These are phyloP conservation scores for Lepidurus couesii DNA, from an alignment of 1,140 invertebrate species.

Conservation along the genomic window DNA sequence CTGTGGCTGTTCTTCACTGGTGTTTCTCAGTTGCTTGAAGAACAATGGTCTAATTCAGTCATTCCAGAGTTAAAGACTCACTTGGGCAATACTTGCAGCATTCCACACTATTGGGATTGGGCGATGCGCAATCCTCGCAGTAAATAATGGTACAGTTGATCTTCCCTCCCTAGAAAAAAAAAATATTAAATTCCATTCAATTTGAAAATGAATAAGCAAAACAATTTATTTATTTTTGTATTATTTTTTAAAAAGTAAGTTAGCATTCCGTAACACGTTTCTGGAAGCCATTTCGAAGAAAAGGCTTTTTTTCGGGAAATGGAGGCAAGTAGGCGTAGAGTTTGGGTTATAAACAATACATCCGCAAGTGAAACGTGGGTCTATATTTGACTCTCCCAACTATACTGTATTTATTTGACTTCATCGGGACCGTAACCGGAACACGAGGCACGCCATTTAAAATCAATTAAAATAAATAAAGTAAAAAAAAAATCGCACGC, in stretches of 20 bases:
- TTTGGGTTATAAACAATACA: too few species aligned
- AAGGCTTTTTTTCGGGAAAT: too few species aligned
- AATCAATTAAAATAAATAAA: too few species aligned
- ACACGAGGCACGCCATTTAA: not conserved
- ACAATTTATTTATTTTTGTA: too few species aligned
- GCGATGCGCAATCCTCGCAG: constrained; percentile 31
- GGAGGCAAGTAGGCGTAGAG: too few species aligned
- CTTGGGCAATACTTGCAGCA: constrained; percentile 35
- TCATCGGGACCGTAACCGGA: not conserved
- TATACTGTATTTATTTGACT: constrained; percentile 10
- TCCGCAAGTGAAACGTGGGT: too few species aligned
- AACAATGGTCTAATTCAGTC: not conserved
- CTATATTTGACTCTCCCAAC: not conserved
- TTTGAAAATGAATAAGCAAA: not conserved
- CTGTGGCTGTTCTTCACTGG: too few species aligned
- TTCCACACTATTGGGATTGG: constrained; percentile 28
- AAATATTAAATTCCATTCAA: not conserved
- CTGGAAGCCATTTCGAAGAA: not conserved
- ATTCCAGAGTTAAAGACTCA: constrained; percentile 13
- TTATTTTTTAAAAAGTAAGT: too few species aligned
- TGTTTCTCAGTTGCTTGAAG: not conserved
- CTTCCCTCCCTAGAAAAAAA: constrained; percentile 31
- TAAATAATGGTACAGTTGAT: constrained; percentile 35
- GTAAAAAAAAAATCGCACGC: too few species aligned
- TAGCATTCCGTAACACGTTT: not conserved